Conservation (phyloP, 2,888 invertebrate species). For the Eupithecia pulchellata region DNA sequence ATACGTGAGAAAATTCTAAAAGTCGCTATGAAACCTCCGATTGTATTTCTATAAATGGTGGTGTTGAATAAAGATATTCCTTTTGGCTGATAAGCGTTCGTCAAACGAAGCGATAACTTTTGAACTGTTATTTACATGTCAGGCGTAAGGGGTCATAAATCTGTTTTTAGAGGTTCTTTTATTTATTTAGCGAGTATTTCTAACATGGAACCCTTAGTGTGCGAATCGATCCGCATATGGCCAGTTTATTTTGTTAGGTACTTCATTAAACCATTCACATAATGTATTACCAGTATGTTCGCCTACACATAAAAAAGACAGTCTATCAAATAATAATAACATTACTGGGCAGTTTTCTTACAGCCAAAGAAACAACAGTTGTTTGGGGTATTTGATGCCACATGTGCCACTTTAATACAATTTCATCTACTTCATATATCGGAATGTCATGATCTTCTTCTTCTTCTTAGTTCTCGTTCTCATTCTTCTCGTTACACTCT, state of each 20-base stretch:
- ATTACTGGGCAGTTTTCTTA: background rate
- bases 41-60: slow-evolving; percentile 38
- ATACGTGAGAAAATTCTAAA: slow-evolving; percentile 55
- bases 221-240: no score
- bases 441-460: background rate
- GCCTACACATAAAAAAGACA: background rate
- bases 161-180: no score
- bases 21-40: slow-evolving; percentile 24
- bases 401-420: slow-evolving; percentile 3
- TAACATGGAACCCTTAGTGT: no score
- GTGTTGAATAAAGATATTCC: slow-evolving; percentile 24
- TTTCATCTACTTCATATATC: background rate
- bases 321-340: background rate
- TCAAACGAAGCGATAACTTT: background rate
- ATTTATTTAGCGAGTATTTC: no score
- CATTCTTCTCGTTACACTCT: no score
- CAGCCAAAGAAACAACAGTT: background rate
- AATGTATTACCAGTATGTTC: background rate
- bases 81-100: background rate
- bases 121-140: background rate
- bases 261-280: no score
- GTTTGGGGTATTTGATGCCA: slow-evolving; percentile 35
- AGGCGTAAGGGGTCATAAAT: no score
- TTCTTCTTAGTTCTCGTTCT: no score
- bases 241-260: no score